phyloP scores from a whole-genome alignment of 2,113 vertebrate genomes.

The Chaetodon auriga region DNA sequence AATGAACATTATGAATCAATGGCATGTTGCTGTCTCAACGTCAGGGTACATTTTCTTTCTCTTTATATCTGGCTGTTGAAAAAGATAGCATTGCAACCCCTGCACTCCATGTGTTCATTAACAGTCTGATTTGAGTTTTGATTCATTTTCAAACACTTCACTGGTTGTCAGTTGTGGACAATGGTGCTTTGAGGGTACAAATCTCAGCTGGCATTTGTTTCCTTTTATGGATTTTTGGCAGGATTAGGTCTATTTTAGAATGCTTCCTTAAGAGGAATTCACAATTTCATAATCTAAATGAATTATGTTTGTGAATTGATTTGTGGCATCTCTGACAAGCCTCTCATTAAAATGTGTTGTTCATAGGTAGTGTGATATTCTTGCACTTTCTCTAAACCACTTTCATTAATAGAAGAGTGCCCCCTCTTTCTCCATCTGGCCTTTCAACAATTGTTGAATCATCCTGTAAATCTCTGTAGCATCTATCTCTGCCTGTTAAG shows the following conservation, averaged over 20 bases:
- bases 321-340: background rate
- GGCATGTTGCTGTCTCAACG: background rate
- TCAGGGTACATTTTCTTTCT: background rate
- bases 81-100: background rate
- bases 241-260: background rate
- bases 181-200: background rate
- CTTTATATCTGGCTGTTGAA: background rate
- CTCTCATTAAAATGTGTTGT: background rate
- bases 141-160: background rate
- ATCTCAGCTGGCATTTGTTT: background rate
- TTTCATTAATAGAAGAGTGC: conserved; percentile 17
- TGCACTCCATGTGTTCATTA: background rate
- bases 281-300: background rate
- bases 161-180: background rate
- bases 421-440: conserved; percentile 5
- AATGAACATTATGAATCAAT: background rate
- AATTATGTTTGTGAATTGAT: background rate
- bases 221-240: background rate
- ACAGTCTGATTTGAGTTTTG: background rate
- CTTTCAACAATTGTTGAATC: conserved; percentile 41
- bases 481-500: conserved; percentile 28
- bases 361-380: background rate
- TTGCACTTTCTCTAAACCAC: conserved; percentile 11
- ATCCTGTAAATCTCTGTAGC: conserved; percentile 40
- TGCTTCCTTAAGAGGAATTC: background rate